Evolutionary conservation across 2,113 vertebrate species (phyloP).

Genomic region (Cnemophilus loriae): DNA sequence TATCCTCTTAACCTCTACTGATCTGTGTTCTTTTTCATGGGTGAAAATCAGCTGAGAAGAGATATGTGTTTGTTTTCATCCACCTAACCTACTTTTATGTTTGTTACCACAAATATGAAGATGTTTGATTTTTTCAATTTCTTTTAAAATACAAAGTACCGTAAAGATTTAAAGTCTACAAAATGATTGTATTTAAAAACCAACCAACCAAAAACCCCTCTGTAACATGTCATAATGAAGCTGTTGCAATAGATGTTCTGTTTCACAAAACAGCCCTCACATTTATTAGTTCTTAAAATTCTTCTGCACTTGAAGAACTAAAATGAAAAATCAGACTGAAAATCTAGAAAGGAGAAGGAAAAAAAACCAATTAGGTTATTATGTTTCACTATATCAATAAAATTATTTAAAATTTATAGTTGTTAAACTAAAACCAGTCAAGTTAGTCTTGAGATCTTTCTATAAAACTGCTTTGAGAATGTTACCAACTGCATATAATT

Average conservation of each 20-base stretch:
- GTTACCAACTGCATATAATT: not conserved
- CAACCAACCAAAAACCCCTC: not conserved
- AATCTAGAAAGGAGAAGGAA: not conserved
- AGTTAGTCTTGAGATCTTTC: not conserved
- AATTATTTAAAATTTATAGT: not conserved
- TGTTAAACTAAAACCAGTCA: not conserved
- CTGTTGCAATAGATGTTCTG: not conserved
- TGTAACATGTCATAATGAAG: not conserved
- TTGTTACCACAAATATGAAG: not conserved
- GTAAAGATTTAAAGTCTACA: not conserved
- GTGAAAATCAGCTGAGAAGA: not conserved
- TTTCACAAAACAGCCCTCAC: not conserved
- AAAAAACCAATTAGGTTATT: not conserved
- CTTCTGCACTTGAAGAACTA: not conserved
- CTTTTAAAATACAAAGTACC: not conserved
- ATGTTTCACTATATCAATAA: not conserved
- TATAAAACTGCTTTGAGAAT: not conserved
- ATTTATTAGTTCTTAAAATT: not conserved
- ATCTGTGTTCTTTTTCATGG: not conserved
- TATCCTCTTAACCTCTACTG: constrained; percentile 44
- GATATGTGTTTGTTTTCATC: not conserved
- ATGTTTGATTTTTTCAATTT: constrained; percentile 21
- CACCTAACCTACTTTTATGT: not conserved
- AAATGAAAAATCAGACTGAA: not conserved
- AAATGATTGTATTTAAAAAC: not conserved